Percentiles rank a stretch among this genome's conserved stretches.
phyloP scores from a whole-genome alignment of 2,888 invertebrate species.

The Creontiades dilutus region DNA sequence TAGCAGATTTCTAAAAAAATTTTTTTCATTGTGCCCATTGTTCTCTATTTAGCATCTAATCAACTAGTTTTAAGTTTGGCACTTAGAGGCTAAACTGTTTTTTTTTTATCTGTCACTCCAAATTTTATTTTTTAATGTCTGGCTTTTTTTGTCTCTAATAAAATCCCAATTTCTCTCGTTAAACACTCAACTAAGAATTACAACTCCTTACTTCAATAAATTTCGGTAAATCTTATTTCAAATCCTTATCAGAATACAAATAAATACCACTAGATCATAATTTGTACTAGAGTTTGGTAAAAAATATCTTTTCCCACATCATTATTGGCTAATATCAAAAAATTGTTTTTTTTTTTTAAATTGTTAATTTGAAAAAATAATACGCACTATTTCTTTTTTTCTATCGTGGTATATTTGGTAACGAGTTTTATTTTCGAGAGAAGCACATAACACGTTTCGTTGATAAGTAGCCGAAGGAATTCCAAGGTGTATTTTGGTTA shows the following conservation, averaged over 20 bases:
- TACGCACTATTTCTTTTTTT: background rate
- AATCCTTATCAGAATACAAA: conserved; percentile 46
- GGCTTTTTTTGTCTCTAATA: too few relatives aligned
- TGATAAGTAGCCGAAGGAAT: too few relatives aligned
- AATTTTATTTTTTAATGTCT: conserved; percentile 32
- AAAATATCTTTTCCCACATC: conserved; percentile 52
- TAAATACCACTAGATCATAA: conserved; percentile 59
- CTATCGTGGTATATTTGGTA: background rate
- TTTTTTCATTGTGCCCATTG: conserved; percentile 73
- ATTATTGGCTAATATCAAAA: conserved; percentile 16
- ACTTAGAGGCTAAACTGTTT: conserved; percentile 71
- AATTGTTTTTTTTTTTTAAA: background rate
- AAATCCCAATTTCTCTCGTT: conserved; percentile 29
- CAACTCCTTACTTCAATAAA: background rate
- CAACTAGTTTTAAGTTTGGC: conserved; percentile 71
- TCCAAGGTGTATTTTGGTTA: too few relatives aligned
- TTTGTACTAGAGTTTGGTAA: conserved; percentile 66
- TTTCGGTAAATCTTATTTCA: conserved; percentile 4
- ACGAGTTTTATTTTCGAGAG: conserved; percentile 6
- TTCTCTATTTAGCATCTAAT: conserved; percentile 71
- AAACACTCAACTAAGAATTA: background rate
- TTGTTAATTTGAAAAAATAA: conserved; percentile 47
- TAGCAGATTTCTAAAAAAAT: conserved; percentile 68
- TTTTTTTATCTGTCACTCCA: conserved; percentile 49
- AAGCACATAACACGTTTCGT: conserved; percentile 9